phyloP scores from a whole-genome alignment of 2,888 invertebrate genomes.

The Chrysotoxum bicinctum region DNA sequence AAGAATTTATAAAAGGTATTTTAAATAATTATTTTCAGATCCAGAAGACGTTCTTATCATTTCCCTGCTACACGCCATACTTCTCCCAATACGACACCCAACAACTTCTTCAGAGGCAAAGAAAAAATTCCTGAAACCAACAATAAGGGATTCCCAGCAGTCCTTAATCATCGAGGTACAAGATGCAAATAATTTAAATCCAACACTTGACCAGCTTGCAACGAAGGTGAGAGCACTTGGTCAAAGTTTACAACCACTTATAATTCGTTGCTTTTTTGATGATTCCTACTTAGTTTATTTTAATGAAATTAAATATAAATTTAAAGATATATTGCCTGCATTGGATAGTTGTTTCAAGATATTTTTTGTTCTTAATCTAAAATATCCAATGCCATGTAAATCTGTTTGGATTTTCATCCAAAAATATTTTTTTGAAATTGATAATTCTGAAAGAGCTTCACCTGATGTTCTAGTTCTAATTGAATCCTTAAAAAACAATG shows the following conservation, averaged over 20 bases:
- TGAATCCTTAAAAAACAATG: background rate
- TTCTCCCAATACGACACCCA: background rate
- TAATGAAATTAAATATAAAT: background rate
- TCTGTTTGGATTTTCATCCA: slow-evolving; percentile 23
- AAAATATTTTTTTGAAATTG: slow-evolving; percentile 28
- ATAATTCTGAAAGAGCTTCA: background rate
- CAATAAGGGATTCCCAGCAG: background rate
- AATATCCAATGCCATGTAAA: background rate
- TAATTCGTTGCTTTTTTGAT: background rate
- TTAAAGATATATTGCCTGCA: background rate
- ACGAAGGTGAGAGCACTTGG: slow-evolving; percentile 4
- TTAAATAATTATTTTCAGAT: no score
- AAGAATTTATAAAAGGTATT: no score
- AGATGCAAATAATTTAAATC: background rate
- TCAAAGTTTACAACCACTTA: slow-evolving; percentile 6
- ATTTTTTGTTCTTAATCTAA: slow-evolving; percentile 6
- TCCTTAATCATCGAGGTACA: background rate
- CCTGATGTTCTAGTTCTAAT: background rate
- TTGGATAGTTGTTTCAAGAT: slow-evolving; percentile 12
- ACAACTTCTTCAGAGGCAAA: background rate
- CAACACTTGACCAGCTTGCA: slow-evolving; percentile 1
- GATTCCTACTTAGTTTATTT: background rate
- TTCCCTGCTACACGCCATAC: background rate
- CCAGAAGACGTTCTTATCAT: background rate
- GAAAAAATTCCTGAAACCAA: background rate